A percentile compares a stretch with the other conserved stretches of the same genome.
phyloP scores from a whole-genome alignment of 2,888 invertebrate species.

The Orthonevra nobilis region DNA sequence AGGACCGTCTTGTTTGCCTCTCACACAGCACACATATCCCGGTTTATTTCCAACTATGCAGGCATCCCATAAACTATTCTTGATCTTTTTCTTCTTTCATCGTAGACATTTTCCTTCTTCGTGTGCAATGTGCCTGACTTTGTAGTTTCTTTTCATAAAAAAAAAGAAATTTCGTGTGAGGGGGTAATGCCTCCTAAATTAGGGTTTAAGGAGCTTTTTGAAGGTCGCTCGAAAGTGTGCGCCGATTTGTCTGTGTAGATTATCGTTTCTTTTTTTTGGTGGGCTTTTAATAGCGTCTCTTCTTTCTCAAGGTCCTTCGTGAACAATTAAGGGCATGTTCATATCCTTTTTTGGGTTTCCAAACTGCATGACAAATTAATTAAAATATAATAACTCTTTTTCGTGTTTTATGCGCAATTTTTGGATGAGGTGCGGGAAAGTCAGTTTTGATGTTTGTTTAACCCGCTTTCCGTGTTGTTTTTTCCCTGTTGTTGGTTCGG shows the following conservation, averaged over 20 bases:
- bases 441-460: not conserved
- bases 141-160: conserved; percentile 23
- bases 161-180: not conserved
- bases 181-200: conserved; percentile 1
- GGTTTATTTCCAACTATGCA: too few species aligned
- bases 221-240: conserved; percentile 41
- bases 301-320: conserved; percentile 40
- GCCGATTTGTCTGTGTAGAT: not conserved
- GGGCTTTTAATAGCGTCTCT: conserved; percentile 6
- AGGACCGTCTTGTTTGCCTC: conserved; percentile 44
- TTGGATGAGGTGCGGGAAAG: not conserved
- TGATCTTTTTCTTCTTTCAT: conserved; percentile 35
- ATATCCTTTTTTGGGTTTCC: conserved; percentile 2
- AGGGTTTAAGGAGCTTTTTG: conserved; percentile 43
- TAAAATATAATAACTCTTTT: too few species aligned
- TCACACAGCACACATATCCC: conserved; percentile 4
- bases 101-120: conserved; percentile 7
- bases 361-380: conserved; percentile 10
- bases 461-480: too few species aligned
- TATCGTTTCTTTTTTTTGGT: too few species aligned
- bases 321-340: conserved; percentile 29
- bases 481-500: too few species aligned
- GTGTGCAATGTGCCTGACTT: not conserved
- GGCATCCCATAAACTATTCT: conserved; percentile 52
- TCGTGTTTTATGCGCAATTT: not conserved